phyloP scores from a whole-genome alignment of 1,140 invertebrate species.

The Calliphora vicina region DNA sequence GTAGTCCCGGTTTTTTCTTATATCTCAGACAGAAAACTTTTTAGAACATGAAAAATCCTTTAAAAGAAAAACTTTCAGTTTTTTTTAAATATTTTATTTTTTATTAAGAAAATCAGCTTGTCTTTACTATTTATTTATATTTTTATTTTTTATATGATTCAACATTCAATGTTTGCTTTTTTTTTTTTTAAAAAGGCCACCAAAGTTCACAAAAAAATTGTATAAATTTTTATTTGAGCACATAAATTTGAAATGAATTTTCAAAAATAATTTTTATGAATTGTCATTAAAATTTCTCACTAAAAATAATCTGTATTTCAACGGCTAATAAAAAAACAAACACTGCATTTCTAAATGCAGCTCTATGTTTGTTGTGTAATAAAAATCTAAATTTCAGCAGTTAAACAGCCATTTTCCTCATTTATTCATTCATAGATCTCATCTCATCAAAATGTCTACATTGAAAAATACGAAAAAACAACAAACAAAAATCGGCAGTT shows the following conservation, averaged over 20 bases:
- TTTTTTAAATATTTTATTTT: too few species aligned
- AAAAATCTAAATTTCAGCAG: background rate
- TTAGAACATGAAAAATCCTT: too few species aligned
- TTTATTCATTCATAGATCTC: background rate
- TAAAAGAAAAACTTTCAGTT: too few species aligned
- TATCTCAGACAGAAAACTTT: too few species aligned
- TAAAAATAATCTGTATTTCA: background rate
- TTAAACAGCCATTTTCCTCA: background rate
- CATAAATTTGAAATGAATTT: background rate
- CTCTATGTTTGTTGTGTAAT: background rate
- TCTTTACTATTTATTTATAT: background rate
- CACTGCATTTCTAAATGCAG: background rate
- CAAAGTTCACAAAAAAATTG: conserved; percentile 1
- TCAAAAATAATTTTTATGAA: background rate
- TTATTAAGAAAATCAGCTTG: background rate
- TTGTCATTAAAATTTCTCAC: background rate
- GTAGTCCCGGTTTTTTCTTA: too few species aligned
- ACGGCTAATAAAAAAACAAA: background rate
- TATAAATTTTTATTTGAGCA: background rate
- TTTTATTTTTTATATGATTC: background rate
- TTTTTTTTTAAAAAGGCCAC: background rate
- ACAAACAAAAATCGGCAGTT: background rate
- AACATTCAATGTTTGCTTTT: background rate
- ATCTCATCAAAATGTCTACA: background rate
- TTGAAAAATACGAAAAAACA: background rate